These are phyloP conservation scores for Pygocentrus nattereri DNA, from an alignment of 2,797 vertebrate genomes.

Conservation along the genomic window DNA sequence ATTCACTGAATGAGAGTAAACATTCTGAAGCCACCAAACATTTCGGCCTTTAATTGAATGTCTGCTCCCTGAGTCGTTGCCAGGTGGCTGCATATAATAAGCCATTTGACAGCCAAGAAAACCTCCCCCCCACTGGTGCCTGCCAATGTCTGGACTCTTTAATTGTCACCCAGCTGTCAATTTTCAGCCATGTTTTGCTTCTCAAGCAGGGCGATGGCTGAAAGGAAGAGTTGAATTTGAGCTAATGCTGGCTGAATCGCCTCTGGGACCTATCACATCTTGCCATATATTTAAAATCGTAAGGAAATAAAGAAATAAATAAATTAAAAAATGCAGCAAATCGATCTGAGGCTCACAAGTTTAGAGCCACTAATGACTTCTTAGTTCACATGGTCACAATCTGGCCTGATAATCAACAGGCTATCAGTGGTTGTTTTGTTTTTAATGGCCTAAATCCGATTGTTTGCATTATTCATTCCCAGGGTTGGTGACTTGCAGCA, in stretches of 20 bases:
- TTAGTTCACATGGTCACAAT: constrained; percentile 16
- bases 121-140: constrained; percentile 50
- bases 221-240: constrained; percentile 53
- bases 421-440: constrained; percentile 8
- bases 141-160: constrained; percentile 59
- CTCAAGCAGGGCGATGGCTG: constrained; percentile 35
- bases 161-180: constrained; percentile 68
- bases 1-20: constrained; percentile 52
- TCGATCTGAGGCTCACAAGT: constrained; percentile 1
- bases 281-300: constrained; percentile 41
- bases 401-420: constrained; percentile 32
- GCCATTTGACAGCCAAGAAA: constrained; percentile 61
- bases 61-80: constrained; percentile 51
- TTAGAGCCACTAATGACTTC: constrained; percentile 10
- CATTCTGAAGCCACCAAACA: constrained; percentile 50
- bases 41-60: constrained; percentile 58
- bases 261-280: constrained; percentile 53
- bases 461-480: constrained; percentile 53
- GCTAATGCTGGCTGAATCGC: constrained; percentile 52
- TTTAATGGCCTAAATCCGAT: constrained; percentile 32
- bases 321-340: constrained; percentile 2
- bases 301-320: no score
- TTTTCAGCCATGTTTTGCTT: constrained; percentile 56
- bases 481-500: not conserved
- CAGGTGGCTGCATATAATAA: constrained; percentile 64